Conservation (phyloP, 1,140 invertebrate genomes). For the Drosophila varians region DNA sequence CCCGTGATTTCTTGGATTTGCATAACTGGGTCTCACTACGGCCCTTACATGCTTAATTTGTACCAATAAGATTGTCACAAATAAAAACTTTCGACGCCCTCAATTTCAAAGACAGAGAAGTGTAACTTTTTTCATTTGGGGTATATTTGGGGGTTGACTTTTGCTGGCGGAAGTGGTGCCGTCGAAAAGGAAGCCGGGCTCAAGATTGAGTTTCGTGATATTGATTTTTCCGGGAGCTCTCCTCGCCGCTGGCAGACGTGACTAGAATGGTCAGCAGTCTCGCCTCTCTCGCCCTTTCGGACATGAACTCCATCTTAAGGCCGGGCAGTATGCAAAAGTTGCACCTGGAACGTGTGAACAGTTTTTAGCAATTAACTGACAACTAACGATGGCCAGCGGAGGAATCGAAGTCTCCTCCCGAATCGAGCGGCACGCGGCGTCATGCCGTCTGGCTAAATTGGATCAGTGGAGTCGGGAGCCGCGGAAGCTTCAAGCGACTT, state of each 20-base stretch:
- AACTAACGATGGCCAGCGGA: conserved; percentile 35
- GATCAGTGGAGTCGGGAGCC: conserved; percentile 37
- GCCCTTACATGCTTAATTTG: conserved; percentile 69
- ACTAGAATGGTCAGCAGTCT: conserved; percentile 41
- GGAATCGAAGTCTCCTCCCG: conserved; percentile 22
- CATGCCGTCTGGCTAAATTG: conserved; percentile 69
- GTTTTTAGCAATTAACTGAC: conserved; percentile 79
- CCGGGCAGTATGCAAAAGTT: conserved; percentile 68
- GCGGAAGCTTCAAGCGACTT: conserved; percentile 34
- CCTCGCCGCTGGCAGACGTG: conserved; percentile 55
- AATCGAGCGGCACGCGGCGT: conserved; percentile 54
- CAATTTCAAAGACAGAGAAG: conserved; percentile 9
- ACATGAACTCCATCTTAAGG: conserved; percentile 3
- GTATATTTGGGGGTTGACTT: conserved; percentile 29
- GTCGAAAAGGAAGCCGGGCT: conserved; percentile 19
- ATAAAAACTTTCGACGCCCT: conserved; percentile 52
- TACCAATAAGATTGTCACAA: conserved; percentile 23
- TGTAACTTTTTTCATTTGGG: neutral
- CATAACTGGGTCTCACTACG: conserved; percentile 74
- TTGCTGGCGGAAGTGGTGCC: conserved; percentile 35
- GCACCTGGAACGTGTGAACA: conserved; percentile 77
- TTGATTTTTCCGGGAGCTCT: conserved; percentile 62
- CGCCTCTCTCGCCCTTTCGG: neutral
- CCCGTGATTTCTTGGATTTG: conserved; percentile 62
- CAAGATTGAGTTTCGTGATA: conserved; percentile 55